phyloP scores from a whole-genome alignment of 2,797 vertebrate species.

The Coranthus polyacanthus region DNA sequence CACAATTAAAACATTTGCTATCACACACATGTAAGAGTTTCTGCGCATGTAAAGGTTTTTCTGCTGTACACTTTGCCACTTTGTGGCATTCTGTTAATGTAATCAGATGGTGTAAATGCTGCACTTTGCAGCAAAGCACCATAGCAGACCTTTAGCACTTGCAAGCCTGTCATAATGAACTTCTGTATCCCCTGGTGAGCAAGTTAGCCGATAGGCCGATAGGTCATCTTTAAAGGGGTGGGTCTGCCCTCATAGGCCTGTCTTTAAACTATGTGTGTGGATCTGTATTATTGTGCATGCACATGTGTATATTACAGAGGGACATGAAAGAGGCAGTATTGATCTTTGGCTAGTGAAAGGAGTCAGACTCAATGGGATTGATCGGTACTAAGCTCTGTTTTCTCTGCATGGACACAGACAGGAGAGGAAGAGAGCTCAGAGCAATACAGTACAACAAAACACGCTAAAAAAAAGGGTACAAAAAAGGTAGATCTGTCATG shows the following conservation, averaged over 20 bases:
- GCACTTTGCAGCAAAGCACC: conserved; percentile 51
- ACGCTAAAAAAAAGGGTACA: conserved; percentile 28
- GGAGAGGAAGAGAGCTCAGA: conserved; percentile 54
- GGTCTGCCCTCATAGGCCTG: conserved; percentile 67
- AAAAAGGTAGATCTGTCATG: conserved; percentile 5
- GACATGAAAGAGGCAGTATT: conserved; percentile 81
- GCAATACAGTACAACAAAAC: conserved; percentile 38
- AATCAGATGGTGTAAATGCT: conserved; percentile 59
- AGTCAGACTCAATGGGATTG: conserved; percentile 84
- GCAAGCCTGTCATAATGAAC: conserved; percentile 79
- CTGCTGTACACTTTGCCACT: conserved; percentile 13
- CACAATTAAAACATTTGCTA: conserved; percentile 20
- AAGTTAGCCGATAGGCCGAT: conserved; percentile 75
- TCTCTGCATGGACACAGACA: conserved; percentile 77
- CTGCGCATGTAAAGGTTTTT: conserved; percentile 25
- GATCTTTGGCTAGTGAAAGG: conserved; percentile 82
- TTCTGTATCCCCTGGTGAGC: conserved; percentile 71
- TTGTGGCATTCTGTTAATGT: conserved; percentile 44
- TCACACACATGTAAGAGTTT: conserved; percentile 39
- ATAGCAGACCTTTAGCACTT: conserved; percentile 74
- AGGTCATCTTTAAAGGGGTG: conserved; percentile 80
- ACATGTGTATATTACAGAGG: conserved; percentile 57
- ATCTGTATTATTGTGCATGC: conserved; percentile 13
- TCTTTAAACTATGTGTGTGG: conserved; percentile 63
- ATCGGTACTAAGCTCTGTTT: conserved; percentile 82